phyloP scores from a whole-genome alignment of 2,797 vertebrate genomes.

The Epinephelus coioides region DNA sequence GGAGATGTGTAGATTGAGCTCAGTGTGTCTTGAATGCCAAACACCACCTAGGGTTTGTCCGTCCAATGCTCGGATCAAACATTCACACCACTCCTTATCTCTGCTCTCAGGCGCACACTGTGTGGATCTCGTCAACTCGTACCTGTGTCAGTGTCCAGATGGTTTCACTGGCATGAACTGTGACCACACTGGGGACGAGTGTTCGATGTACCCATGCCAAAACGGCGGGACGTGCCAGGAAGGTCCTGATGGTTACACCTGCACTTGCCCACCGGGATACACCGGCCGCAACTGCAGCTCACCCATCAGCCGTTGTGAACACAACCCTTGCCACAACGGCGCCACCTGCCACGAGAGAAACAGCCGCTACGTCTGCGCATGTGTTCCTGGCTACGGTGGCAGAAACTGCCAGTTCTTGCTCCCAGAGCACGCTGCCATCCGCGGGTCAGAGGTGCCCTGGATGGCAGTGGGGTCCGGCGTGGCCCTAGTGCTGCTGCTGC shows the following conservation, averaged over 20 bases:
- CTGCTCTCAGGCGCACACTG: constrained; percentile 91
- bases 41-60: background rate
- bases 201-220: constrained; percentile 91
- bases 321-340: constrained; percentile 96
- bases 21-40: too few relatives aligned
- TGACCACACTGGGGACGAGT: constrained; percentile 91
- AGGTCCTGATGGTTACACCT: constrained; percentile 89
- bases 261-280: constrained; percentile 94
- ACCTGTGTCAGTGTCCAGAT: constrained; percentile 94
- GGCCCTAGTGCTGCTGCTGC: constrained; percentile 91
- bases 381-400: constrained; percentile 92
- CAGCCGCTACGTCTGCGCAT: constrained; percentile 94
- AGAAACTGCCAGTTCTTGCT: constrained; percentile 97
- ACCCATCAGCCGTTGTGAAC: constrained; percentile 93
- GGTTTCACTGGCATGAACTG: constrained; percentile 95
- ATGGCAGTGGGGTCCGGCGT: constrained; percentile 92
- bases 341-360: constrained; percentile 96
- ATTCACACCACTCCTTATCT: background rate
- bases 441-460: constrained; percentile 91
- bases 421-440: constrained; percentile 89
- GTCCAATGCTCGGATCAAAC: background rate
- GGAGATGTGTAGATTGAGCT: background rate
- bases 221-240: constrained; percentile 95
- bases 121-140: constrained; percentile 93
- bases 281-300: constrained; percentile 94